Conservation (phyloP, 2,888 invertebrate species). For the Cephus nigrinus region DNA sequence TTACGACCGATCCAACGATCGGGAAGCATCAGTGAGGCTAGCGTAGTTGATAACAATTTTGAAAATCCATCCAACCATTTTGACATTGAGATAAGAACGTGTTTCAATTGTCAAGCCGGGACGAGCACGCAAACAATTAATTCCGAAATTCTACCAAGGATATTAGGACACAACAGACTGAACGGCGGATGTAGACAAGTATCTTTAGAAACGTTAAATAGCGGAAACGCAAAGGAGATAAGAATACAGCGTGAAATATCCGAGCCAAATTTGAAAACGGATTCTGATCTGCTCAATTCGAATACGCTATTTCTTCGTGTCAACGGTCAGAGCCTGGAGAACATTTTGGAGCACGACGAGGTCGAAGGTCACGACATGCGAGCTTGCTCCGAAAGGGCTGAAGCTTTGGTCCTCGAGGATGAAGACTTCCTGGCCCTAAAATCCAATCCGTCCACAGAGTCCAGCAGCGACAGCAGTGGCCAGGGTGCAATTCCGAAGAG, state of each 20-base stretch:
- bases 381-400: slow-evolving; percentile 8
- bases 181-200: slow-evolving; percentile 1
- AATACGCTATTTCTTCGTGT: slow-evolving; percentile 37
- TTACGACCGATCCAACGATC: slow-evolving; percentile 1
- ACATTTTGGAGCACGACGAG: slow-evolving; percentile 58
- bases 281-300: slow-evolving; percentile 30
- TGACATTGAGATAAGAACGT: slow-evolving; percentile 11
- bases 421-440: slow-evolving; percentile 3
- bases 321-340: slow-evolving; percentile 55
- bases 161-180: slow-evolving; percentile 4
- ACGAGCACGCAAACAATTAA: neutral
- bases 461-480: slow-evolving; percentile 6
- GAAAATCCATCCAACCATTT: neutral
- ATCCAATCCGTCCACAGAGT: slow-evolving; percentile 5
- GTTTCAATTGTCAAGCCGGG: slow-evolving; percentile 4
- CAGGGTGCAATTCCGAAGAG: slow-evolving; percentile 53
- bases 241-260: slow-evolving; percentile 49
- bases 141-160: neutral
- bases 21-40: slow-evolving; percentile 6
- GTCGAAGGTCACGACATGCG: slow-evolving; percentile 12
- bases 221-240: neutral
- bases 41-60: neutral
- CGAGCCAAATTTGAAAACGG: slow-evolving; percentile 53
- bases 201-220: slow-evolving; percentile 10
- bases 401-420: slow-evolving; percentile 28